Evolutionary conservation across 2,797 vertebrate species (phyloP).

Genomic region (Antrozous pallidus): DNA sequence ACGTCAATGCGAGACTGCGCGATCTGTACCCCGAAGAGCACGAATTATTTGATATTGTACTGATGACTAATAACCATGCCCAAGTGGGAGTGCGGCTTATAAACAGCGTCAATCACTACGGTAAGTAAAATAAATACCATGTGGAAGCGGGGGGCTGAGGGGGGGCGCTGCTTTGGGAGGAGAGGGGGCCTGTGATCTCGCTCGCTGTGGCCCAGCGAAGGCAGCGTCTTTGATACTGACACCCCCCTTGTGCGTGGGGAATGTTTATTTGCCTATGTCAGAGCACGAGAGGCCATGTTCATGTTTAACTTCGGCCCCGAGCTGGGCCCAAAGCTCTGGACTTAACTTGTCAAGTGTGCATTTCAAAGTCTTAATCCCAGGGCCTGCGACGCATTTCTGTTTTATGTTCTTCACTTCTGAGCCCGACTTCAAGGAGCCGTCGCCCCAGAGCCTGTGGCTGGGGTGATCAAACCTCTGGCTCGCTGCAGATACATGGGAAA

Average conservation of each 20-base stretch:
- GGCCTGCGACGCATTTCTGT: slow-evolving; percentile 56
- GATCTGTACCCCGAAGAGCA: slow-evolving; percentile 93
- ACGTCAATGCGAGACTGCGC: slow-evolving; percentile 90
- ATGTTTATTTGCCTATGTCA: slow-evolving; percentile 77
- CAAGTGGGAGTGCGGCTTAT: slow-evolving; percentile 97
- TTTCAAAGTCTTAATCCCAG: slow-evolving; percentile 74
- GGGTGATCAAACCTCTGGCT: slow-evolving; percentile 64
- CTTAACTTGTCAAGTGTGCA: slow-evolving; percentile 76
- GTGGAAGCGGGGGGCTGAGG: background rate
- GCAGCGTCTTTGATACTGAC: slow-evolving; percentile 70
- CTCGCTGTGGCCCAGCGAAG: slow-evolving; percentile 40
- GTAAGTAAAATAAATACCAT: slow-evolving; percentile 84
- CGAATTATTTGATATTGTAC: slow-evolving; percentile 95
- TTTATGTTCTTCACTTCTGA: slow-evolving; percentile 67
- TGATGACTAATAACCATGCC: slow-evolving; percentile 98
- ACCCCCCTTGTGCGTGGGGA: slow-evolving; percentile 27
- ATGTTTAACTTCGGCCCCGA: slow-evolving; percentile 69
- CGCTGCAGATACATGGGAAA: slow-evolving; percentile 65
- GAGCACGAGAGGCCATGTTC: slow-evolving; percentile 55
- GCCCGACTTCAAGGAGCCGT: slow-evolving; percentile 71
- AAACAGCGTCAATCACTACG: slow-evolving; percentile 98
- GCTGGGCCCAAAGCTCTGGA: slow-evolving; percentile 68
- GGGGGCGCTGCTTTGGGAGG: slow-evolving; percentile 45
- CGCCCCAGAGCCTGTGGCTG: slow-evolving; percentile 55
- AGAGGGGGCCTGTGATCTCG: slow-evolving; percentile 67